These are phyloP conservation scores for Pangasius mekongensis DNA, from an alignment of 2,797 vertebrate species.

Conservation along the genomic window DNA sequence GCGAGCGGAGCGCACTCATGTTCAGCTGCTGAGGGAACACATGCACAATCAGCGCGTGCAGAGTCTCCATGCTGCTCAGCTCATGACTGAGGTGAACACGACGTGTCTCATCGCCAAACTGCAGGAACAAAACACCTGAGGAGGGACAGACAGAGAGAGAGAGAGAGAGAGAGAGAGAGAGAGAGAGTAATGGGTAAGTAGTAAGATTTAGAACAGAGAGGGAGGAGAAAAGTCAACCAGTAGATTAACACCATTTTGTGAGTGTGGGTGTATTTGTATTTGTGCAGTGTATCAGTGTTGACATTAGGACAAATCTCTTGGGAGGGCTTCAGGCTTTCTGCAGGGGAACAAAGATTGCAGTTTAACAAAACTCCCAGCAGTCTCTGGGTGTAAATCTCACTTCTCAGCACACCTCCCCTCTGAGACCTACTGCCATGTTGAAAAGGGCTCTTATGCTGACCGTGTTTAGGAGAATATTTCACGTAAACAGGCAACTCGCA, in stretches of 20 bases:
- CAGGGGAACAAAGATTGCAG: not conserved
- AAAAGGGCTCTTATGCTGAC: not conserved
- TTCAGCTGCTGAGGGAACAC: constrained; percentile 99
- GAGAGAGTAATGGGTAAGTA: constrained; percentile 1
- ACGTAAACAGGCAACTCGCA: not conserved
- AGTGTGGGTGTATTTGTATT: not conserved
- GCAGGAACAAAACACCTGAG: constrained; percentile 93
- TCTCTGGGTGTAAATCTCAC: not conserved
- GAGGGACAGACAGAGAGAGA: not conserved
- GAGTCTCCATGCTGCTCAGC: constrained; percentile 96
- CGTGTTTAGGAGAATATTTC: not conserved
- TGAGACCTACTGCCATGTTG: not conserved
- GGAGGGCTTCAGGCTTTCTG: not conserved
- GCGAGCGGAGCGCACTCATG: constrained; percentile 85
- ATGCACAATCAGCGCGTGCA: constrained; percentile 95
- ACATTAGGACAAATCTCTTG: not conserved
- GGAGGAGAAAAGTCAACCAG: not conserved
- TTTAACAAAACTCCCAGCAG: constrained; percentile 10
- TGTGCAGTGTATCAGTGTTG: not conserved
- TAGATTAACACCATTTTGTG: constrained; percentile 11
- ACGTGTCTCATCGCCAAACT: constrained; percentile 94
- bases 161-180: fast-evolving
- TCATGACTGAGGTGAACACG: constrained; percentile 96
- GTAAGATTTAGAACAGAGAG: not conserved
- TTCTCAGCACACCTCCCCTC: not conserved